phyloP scores from a whole-genome alignment of 2,888 invertebrate species.

The Harmothoe impar region DNA sequence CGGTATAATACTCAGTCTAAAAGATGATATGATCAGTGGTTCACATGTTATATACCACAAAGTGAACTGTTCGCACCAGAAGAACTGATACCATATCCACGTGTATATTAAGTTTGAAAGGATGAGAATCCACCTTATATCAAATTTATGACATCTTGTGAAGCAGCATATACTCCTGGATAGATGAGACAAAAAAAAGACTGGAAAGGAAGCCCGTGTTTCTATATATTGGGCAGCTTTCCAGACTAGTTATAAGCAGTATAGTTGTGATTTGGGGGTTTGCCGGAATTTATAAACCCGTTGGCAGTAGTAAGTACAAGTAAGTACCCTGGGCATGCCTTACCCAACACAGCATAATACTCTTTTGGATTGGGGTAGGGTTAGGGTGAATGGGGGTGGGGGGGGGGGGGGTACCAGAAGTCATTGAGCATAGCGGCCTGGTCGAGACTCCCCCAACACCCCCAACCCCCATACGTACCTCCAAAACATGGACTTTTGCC shows the following conservation, averaged over 20 bases:
- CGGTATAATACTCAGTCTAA: too few species aligned
- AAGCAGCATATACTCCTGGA: too few species aligned
- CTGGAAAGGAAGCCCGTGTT: too few species aligned
- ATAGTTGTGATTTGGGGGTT: neutral
- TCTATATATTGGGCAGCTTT: neutral
- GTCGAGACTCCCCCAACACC: neutral
- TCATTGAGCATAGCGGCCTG: neutral
- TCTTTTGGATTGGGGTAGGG: neutral
- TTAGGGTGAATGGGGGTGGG: neutral
- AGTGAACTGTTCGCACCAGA: too few species aligned
- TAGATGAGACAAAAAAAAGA: too few species aligned
- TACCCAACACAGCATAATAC: neutral
- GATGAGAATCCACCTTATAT: too few species aligned
- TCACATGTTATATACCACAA: too few species aligned
- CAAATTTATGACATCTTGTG: too few species aligned
- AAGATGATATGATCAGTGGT: too few species aligned
- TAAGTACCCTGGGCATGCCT: neutral
- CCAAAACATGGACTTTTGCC: neutral
- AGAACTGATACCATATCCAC: too few species aligned
- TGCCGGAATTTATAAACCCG: neutral
- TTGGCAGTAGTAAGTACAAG: conserved; percentile 7
- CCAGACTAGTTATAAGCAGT: neutral
- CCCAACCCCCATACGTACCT: neutral
- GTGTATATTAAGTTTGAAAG: too few species aligned
- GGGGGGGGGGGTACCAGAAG: neutral